A percentile compares a stretch with the other conserved stretches of the same genome.
These are phyloP conservation scores for Ganaspis brasiliensis DNA, from an alignment of 2,888 invertebrate genomes.

Conservation along the genomic window DNA sequence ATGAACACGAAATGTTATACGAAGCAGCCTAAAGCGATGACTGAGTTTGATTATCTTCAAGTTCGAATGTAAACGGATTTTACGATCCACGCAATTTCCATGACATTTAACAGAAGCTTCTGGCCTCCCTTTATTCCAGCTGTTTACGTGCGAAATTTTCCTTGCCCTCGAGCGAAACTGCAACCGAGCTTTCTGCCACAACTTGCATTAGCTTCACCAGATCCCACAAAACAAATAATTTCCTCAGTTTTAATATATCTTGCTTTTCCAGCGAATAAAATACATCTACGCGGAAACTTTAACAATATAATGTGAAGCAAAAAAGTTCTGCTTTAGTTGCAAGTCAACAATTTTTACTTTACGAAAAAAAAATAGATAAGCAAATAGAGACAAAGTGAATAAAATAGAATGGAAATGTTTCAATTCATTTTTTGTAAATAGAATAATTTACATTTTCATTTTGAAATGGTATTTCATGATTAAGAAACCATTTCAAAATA, in stretches of 20 bases:
- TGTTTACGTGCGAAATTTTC: constrained; percentile 52
- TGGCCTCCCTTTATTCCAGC: constrained; percentile 46
- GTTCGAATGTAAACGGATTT: constrained; percentile 43
- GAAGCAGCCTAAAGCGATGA: constrained; percentile 6
- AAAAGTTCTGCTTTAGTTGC: no score
- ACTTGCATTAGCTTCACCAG: constrained; percentile 25
- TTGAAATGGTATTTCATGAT: no score
- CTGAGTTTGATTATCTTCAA: constrained; percentile 48
- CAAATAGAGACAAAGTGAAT: no score
- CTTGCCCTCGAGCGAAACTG: constrained; percentile 40
- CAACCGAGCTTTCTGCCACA: constrained; percentile 15
- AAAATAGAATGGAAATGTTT: no score
- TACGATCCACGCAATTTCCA: constrained; percentile 38
- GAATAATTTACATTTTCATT: no score
- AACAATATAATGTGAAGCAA: not conserved
- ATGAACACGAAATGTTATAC: constrained; percentile 6
- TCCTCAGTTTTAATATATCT: constrained; percentile 5
- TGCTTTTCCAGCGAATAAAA: not conserved
- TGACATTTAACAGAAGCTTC: constrained; percentile 47
- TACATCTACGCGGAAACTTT: not conserved
- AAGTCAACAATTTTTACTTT: no score
- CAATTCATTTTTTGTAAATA: no score
- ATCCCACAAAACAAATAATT: constrained; percentile 43
- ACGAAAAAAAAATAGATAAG: no score
- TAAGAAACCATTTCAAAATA: no score